A percentile compares a stretch with the other conserved stretches of the same genome.
These are phyloP conservation scores for Mesorhabditis sp. DNA, from an alignment of 2,888 invertebrate species.

Conservation along the genomic window DNA sequence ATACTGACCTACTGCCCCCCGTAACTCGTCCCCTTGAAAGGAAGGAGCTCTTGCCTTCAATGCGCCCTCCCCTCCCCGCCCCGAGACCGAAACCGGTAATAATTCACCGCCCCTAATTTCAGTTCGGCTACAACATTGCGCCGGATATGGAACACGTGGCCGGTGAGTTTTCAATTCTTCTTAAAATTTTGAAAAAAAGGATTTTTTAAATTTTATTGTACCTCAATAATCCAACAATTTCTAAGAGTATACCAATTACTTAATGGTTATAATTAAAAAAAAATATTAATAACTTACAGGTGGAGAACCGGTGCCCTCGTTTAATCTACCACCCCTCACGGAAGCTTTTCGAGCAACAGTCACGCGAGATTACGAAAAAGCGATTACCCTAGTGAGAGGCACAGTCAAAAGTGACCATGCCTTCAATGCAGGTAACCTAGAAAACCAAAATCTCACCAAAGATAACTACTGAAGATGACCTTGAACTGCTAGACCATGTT, in stretches of 20 bases:
- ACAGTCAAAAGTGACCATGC: conserved; percentile 1
- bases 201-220: not conserved
- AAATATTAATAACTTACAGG: not conserved
- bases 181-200: not conserved
- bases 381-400: not conserved
- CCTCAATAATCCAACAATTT: not conserved
- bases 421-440: not conserved
- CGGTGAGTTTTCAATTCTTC: not conserved
- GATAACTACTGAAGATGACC: conserved; percentile 24
- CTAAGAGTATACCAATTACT: too few relatives aligned
- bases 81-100: not conserved
- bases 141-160: conserved; percentile 1
- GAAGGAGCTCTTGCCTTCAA: not conserved
- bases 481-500: conserved; percentile 46
- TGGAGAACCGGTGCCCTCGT: not conserved
- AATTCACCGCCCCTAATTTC: not conserved
- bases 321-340: conserved; percentile 14
- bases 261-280: too few relatives aligned
- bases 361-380: conserved; percentile 41
- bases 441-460: conserved; percentile 17
- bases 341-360: conserved; percentile 42
- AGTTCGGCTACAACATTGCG: not conserved
- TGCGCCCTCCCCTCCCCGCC: too few relatives aligned
- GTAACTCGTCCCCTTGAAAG: not conserved
- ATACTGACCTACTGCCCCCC: conserved; percentile 3